Base-by-base conservation (phyloP, 2,888 invertebrate species). In the Lordiphosa andalusiaca region DNA sequence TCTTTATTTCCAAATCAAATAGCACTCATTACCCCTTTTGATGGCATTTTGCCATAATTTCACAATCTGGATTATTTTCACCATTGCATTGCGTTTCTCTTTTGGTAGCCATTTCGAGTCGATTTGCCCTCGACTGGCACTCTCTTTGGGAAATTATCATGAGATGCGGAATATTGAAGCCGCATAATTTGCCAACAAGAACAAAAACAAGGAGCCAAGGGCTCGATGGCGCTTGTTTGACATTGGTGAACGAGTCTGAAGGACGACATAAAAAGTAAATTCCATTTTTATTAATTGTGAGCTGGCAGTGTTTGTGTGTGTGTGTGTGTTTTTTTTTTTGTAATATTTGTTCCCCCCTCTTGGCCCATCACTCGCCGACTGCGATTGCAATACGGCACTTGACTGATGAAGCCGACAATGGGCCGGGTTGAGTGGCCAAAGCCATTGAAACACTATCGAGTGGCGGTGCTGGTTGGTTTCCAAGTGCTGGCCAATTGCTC, bases 271-370 rank as follows among this genome's bases (percentile, higher is more conserved):
- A 69, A 53, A 78, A 78, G 72, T 69, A 48, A 75, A 67, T 67
- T 65, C 51, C 52, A 83, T 71, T 75, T 82, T 83, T 80, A 66
- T 76, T 76, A 76, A 76, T 80, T 76, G 76, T 59, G 33, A 59
- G 48, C 53, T 53, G 57, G 61, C 61, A 33, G 55, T 54, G 64
- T 37, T 41, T 49, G 57, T 48, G 53, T 58, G 61, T 52, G 35
- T 53, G 47, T 53, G 53, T 58, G 61, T 52, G 35, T 53, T 47
- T 53, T 21, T 44, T 39, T 13, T 33, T 10, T 44, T 7, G 4
- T 21, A 9, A 2, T 33, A 12, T 19, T n/a, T 19, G 23, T 36
- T 46, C 16, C 10, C 10, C 23, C 4, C 13, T 4, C 21, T 19
- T 16, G 5, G 25, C 38, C 35, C 38, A 40, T 25, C 56, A 52